Evolutionary conservation across 1,140 invertebrate species (phyloP).

Genomic region (Ganaspis sp.): DNA sequence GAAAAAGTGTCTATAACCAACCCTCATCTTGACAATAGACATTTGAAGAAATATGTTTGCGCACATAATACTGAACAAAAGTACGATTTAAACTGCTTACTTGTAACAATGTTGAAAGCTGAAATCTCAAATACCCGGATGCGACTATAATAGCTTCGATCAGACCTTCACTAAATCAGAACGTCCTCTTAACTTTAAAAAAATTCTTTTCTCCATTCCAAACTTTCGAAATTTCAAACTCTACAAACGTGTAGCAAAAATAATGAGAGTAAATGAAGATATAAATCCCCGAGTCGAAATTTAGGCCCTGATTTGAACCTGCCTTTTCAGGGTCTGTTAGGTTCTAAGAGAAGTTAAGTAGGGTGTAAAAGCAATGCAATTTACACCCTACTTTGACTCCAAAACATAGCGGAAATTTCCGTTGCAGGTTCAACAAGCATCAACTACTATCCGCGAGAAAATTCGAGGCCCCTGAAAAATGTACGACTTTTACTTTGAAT

Average conservation of each 20-base stretch:
- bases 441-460: too few species aligned
- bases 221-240: not conserved
- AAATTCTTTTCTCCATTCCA: slow-evolving; percentile 1
- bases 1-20: slow-evolving; percentile 18
- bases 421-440: too few species aligned
- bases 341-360: too few species aligned
- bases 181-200: not conserved
- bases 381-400: too few species aligned
- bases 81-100: slow-evolving; percentile 12
- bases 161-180: slow-evolving; percentile 14
- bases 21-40: slow-evolving; percentile 23
- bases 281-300: too few species aligned
- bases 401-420: too few species aligned
- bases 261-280: too few species aligned
- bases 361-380: too few species aligned
- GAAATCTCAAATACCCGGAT: slow-evolving; percentile 27
- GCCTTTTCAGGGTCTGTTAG: too few species aligned
- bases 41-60: slow-evolving; percentile 27
- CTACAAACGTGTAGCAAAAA: not conserved
- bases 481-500: too few species aligned
- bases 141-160: slow-evolving; percentile 17
- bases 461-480: too few species aligned
- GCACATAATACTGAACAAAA: slow-evolving; percentile 20
- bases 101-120: slow-evolving; percentile 19
- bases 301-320: too few species aligned